phyloP scores from a whole-genome alignment of 2,888 invertebrate species.

The Alentia gelatinosa region DNA sequence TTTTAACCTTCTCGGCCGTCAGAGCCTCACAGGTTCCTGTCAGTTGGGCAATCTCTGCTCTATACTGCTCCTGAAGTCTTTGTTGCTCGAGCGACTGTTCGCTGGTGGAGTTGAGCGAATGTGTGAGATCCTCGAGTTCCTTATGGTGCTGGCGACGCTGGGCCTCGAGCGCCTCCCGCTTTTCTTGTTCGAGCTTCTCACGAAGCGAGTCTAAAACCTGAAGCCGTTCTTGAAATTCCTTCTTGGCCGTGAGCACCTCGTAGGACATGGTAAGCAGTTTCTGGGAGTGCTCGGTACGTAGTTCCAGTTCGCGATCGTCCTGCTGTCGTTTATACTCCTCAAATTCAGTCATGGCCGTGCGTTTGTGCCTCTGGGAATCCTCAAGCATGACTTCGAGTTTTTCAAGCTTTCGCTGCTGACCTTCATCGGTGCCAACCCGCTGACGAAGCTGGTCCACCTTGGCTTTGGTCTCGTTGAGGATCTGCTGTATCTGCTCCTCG shows the following conservation, averaged over 20 bases:
- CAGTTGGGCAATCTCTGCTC: conserved; percentile 70
- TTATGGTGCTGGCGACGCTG: conserved; percentile 69
- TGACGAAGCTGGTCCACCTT: conserved; percentile 73
- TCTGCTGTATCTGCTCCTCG: conserved; percentile 77
- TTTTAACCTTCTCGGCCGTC: conserved; percentile 68
- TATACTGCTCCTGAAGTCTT: conserved; percentile 72
- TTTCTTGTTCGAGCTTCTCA: conserved; percentile 71
- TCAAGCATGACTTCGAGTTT: conserved; percentile 70
- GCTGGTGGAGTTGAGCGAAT: conserved; percentile 21
- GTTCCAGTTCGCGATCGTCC: conserved; percentile 70
- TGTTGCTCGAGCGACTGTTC: conserved; percentile 72
- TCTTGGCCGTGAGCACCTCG: conserved; percentile 75
- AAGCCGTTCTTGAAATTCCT: conserved; percentile 76
- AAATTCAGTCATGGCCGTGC: conserved; percentile 70
- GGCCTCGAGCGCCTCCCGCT: conserved; percentile 71
- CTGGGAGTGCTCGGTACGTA: conserved; percentile 73
- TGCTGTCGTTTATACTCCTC: conserved; percentile 71
- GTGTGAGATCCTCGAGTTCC: conserved; percentile 73
- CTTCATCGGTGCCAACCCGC: conserved; percentile 70
- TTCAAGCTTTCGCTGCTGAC: conserved; percentile 69
- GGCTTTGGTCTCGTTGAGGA: conserved; percentile 76
- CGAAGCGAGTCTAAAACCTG: conserved; percentile 71
- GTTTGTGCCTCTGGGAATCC: conserved; percentile 72
- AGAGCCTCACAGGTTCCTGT: conserved; percentile 67
- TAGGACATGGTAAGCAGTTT: conserved; percentile 74